Evolutionary conservation across 2,888 invertebrate genomes (phyloP).

Genomic region (Ormyrus rosae): DNA sequence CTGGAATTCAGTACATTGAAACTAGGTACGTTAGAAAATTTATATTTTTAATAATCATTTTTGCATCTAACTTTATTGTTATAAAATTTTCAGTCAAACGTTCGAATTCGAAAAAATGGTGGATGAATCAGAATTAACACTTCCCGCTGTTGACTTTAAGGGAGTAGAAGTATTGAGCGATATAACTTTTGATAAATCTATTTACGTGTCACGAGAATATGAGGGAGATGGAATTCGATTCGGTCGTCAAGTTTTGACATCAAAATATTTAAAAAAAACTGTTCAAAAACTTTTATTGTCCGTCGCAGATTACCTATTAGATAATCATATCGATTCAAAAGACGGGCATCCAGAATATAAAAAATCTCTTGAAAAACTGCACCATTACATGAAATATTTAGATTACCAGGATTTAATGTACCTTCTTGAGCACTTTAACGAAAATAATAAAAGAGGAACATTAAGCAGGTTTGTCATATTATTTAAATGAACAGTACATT

Average conservation of each 20-base stretch:
- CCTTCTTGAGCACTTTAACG: slow-evolving; percentile 22
- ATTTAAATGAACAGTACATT: neutral
- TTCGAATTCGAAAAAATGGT: slow-evolving; percentile 66
- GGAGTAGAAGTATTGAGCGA: slow-evolving; percentile 59
- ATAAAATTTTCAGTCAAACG: slow-evolving; percentile 69
- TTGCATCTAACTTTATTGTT: neutral
- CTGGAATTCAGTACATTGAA: slow-evolving; percentile 71
- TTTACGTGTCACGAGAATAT: neutral
- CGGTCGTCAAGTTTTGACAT: neutral
- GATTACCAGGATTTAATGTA: slow-evolving; percentile 65
- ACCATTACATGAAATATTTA: slow-evolving; percentile 68
- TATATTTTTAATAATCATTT: neutral
- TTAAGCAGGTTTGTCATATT: slow-evolving; percentile 27
- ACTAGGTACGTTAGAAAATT: slow-evolving; percentile 68
- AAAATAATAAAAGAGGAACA: slow-evolving; percentile 19
- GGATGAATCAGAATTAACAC: slow-evolving; percentile 56
- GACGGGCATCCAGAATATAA: slow-evolving; percentile 69
- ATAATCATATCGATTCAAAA: slow-evolving; percentile 68
- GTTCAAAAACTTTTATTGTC: slow-evolving; percentile 69
- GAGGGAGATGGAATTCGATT: neutral
- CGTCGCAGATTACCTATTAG: slow-evolving; percentile 69
- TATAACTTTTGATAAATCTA: slow-evolving; percentile 62
- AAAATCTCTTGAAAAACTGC: slow-evolving; percentile 70
- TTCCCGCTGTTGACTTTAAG: slow-evolving; percentile 57
- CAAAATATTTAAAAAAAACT: slow-evolving; percentile 61